Evolutionary conservation across 2,797 vertebrate species (phyloP), one percentile per base, ranked within the genome.

Genomic region (Sphenopsis melanotis): DNA sequence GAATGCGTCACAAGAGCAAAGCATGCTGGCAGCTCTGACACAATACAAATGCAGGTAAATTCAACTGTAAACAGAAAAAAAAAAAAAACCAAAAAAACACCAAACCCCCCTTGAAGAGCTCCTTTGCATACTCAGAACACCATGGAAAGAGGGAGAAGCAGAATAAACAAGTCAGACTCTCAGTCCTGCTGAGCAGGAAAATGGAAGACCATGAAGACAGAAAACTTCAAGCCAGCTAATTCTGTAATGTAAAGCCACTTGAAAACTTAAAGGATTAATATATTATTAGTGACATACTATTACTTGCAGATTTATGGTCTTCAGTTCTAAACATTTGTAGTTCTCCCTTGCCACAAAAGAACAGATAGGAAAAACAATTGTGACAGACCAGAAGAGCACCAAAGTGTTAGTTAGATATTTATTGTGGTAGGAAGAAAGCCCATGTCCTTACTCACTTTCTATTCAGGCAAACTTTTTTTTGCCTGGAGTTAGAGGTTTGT

Each of bases 61-160:
- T 61, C 57, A 55, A 11, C 21, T 12, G 23, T 15, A 82, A 84
- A 44, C 6, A 19, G 16, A 6, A 10, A 16, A 15, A 10, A 7
- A 14, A 39, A 57, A 5, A 14, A 10, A 6, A 12, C 3, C 24
- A 15, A n/a, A 10, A 15, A 32, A 12, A 1, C 24, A 24, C 3
- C 6, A 34, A 56, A 22, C 11, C 19, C 8, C 26, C 26, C 32
- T 22, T 36, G 10, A 61, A 63, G 42, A 80, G n/a, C 4, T 83
- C 19, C 21, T 60, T 42, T 3, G 0, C n/a, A 7, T 39, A 37
- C 11, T 50, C 36, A 60, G 32, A 72, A 23, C 10, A 89, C 7
- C 29, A 37, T 4, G 15, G 42, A 83, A 89, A 71, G 6, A 59
- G 44, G 12, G 22, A 60, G 27, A 47, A 81, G 41, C 13, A 44